Base-by-base conservation (phyloP, 2,888 invertebrate genomes). In the Ochropacha duplaris region DNA sequence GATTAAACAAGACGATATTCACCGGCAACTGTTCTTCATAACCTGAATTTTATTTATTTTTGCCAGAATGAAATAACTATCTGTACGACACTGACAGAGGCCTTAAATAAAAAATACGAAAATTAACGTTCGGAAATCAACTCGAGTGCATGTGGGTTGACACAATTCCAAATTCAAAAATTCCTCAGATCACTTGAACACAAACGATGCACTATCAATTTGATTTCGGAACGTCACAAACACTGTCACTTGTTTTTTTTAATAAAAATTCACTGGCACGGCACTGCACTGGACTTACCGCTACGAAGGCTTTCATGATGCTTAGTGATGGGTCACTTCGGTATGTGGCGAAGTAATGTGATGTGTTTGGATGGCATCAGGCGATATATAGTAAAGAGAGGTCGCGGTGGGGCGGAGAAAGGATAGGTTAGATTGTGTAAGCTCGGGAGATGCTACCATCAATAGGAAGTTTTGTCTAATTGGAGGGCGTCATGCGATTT, bases 291-390 rank as follows among this genome's bases (percentile, higher is more conserved):
- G 70, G 77, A 92, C 92, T 92, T 90, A 92, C 92, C 92, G 92
- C 92, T 87, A 90, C 89, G 89, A 90, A 92, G 90, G 91, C 87
- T 87, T 87, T 92, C 92, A 92, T 92, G 89, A 64, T 92, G 90
- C 79, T 83, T 88, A 84, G 84, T 87, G 86, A 83, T 87, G 86
- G 88, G 88, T 89, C 90, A 91, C 90, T 87, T 81, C 83, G 87
- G 88, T 79, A 85, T 82, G 82, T 81, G 72, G 83, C 81, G 89
- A 85, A 87, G 88, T 86, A 83, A 79, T 91, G 90, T 90, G 90
- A 82, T 86, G 87, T 62, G 73, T 75, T 64, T 71, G 81, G 83
- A 78, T 78, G 78, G 71, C 78, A 82, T 74, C 83, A 72, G 84
- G 76, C 75, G 84, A 86, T 92, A 92, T 92, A 92, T 91, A 91